Evolutionary conservation across 1,140 invertebrate genomes (phyloP).

Genomic region (Anadara kagoshimensis): DNA sequence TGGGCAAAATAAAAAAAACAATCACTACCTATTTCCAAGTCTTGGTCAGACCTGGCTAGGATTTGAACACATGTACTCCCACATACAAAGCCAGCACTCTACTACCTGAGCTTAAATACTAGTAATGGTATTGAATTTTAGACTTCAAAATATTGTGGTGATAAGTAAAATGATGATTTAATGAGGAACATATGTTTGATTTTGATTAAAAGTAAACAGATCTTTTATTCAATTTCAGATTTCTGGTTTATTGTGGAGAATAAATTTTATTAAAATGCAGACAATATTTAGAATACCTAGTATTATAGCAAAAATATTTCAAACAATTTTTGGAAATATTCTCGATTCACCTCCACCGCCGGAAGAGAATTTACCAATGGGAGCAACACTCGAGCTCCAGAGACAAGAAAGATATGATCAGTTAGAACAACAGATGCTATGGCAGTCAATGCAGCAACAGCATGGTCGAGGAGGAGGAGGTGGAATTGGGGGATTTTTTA

Average conservation of each 20-base stretch:
- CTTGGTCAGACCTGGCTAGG: too few species aligned
- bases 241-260: conserved; percentile 75
- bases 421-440: conserved; percentile 76
- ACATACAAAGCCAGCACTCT: too few species aligned
- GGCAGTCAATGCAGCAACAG: conserved; percentile 51
- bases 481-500: conserved; percentile 9
- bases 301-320: conserved; percentile 70
- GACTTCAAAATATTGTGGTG: too few species aligned
- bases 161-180: too few species aligned
- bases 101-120: too few species aligned
- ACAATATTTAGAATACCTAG: conserved; percentile 72
- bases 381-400: conserved; percentile 77
- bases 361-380: conserved; percentile 71
- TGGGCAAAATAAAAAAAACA: too few species aligned
- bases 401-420: conserved; percentile 76
- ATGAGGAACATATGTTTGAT: too few species aligned
- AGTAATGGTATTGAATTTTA: too few species aligned
- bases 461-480: conserved; percentile 12
- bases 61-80: too few species aligned
- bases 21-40: too few species aligned
- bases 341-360: conserved; percentile 73
- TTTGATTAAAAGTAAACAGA: not conserved
- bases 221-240: conserved; percentile 65
- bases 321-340: conserved; percentile 72
- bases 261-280: conserved; percentile 74